Evolutionary conservation across 2,888 invertebrate species (phyloP).

Genomic region (Polymixis flavicincta): DNA sequence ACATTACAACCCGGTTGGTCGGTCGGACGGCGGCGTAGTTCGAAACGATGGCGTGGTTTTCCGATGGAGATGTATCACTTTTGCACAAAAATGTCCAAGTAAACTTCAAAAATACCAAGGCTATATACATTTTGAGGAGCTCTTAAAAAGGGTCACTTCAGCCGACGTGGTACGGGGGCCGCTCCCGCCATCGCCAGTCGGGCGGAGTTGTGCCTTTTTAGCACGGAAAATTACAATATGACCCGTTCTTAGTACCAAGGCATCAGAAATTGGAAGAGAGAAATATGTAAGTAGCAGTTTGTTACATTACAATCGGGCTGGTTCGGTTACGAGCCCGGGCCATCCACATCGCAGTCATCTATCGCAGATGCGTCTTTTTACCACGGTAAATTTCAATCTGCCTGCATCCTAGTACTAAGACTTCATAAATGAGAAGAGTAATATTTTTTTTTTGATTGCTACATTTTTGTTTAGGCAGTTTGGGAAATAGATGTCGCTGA

Average conservation of each 20-base stretch:
- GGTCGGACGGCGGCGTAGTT: not conserved
- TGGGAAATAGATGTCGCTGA: constrained; percentile 9
- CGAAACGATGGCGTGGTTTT: not conserved
- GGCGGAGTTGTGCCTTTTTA: constrained; percentile 2
- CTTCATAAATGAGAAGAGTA: constrained; percentile 25
- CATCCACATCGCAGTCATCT: constrained; percentile 2
- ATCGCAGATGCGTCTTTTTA: constrained; percentile 39
- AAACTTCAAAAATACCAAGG: constrained; percentile 58
- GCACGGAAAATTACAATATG: constrained; percentile 39
- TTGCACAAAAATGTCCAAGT: constrained; percentile 49
- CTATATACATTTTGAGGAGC: constrained; percentile 32
- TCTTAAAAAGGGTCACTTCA: not conserved
- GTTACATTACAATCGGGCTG: not conserved
- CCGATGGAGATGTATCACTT: constrained; percentile 48
- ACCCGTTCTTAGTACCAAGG: constrained; percentile 13
- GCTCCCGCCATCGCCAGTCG: too few species aligned
- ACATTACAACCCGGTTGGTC: not conserved
- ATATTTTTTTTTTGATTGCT: not conserved
- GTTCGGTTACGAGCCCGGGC: not conserved
- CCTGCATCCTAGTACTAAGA: constrained; percentile 38
- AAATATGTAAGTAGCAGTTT: not conserved
- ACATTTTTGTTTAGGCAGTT: not conserved
- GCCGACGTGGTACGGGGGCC: not conserved
- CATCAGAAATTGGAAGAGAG: constrained; percentile 4
- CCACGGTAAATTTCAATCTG: constrained; percentile 41